Conservation (phyloP, 2,113 vertebrate genomes). For the Aptenodytes forsteri region DNA sequence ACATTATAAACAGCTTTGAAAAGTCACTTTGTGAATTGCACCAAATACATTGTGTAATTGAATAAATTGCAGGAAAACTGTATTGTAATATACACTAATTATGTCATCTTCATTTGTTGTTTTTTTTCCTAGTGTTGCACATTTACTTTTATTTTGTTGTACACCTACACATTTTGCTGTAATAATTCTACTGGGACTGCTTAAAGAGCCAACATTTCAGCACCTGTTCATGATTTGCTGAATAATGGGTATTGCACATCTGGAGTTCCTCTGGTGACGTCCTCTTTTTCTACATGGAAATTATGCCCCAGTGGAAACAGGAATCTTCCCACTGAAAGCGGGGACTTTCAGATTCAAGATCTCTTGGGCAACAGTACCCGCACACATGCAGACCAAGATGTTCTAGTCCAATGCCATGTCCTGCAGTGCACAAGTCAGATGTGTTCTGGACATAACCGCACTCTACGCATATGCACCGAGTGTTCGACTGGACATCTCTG, state of each 20-base stretch:
- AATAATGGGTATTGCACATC: neutral
- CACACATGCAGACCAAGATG: neutral
- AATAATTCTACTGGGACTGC: neutral
- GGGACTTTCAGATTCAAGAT: neutral
- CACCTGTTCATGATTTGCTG: neutral
- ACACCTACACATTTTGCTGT: neutral
- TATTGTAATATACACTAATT: neutral
- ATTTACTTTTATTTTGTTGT: neutral
- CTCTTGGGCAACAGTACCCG: neutral
- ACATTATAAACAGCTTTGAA: neutral
- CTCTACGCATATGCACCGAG: fast-evolving
- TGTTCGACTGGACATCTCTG: neutral
- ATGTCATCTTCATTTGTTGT: neutral
- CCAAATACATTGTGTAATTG: neutral
- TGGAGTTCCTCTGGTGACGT: neutral
- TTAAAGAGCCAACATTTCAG: neutral
- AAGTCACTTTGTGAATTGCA: neutral
- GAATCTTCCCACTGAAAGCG: neutral
- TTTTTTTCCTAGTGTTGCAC: fast-evolving
- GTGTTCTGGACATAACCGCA: neutral
- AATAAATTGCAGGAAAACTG: neutral
- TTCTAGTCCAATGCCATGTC: neutral
- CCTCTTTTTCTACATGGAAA: neutral
- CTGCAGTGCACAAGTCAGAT: neutral
- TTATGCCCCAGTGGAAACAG: neutral